Conservation (phyloP, 2,113 vertebrate genomes). For the Maccullochella peelii region DNA sequence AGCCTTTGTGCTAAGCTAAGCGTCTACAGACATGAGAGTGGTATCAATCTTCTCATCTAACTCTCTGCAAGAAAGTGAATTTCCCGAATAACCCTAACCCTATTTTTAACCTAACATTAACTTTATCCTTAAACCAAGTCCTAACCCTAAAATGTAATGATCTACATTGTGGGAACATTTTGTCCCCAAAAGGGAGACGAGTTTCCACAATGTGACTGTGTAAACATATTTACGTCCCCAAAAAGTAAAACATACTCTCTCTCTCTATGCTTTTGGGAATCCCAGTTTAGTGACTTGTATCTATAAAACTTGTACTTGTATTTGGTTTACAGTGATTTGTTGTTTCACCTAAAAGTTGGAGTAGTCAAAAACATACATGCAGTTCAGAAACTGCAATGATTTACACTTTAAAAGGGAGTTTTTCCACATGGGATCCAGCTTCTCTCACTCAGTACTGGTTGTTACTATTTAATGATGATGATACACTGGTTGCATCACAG, state of each 20-base stretch:
- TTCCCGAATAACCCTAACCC: not conserved
- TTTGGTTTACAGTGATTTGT: not conserved
- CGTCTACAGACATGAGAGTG: not conserved
- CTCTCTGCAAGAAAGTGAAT: not conserved
- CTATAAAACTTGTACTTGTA: not conserved
- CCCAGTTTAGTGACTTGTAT: not conserved
- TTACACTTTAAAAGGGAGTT: not conserved
- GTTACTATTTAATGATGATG: constrained; percentile 21
- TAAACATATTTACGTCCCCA: not conserved
- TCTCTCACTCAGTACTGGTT: not conserved
- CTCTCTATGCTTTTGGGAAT: not conserved
- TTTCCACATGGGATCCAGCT: not conserved
- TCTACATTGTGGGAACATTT: not conserved
- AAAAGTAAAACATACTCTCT: too few relatives aligned
- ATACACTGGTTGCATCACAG: constrained; percentile 19
- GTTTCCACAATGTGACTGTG: not conserved
- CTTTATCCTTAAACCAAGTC: not conserved
- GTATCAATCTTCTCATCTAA: not conserved
- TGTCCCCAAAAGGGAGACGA: not conserved
- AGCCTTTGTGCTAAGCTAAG: not conserved
- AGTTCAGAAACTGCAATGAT: not conserved
- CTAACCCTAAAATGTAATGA: not conserved
- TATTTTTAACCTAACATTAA: not conserved
- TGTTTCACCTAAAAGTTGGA: not conserved
- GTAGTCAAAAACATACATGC: not conserved